Evolutionary conservation across 2,888 invertebrate genomes (phyloP).

Genomic region (Spodoptera exigua): DNA sequence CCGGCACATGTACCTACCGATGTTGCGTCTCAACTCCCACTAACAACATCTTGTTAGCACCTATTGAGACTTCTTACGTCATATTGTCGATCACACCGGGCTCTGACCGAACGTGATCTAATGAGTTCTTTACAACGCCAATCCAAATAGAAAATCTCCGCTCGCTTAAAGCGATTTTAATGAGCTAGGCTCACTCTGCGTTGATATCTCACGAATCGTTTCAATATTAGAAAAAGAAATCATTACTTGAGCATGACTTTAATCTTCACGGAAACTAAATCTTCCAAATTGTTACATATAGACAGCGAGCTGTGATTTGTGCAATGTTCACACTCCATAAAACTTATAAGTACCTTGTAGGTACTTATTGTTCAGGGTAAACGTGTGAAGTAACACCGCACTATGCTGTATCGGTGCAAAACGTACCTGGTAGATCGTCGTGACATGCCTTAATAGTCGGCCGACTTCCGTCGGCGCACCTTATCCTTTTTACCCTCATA

Average conservation of each 20-base stretch:
- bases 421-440: constrained; percentile 58
- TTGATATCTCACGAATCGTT: constrained; percentile 70
- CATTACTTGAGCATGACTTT: constrained; percentile 71
- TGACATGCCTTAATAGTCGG: constrained; percentile 67
- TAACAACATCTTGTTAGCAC: constrained; percentile 81
- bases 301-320: constrained; percentile 33
- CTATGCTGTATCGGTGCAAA: constrained; percentile 46
- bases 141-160: constrained; percentile 67
- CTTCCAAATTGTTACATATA: constrained; percentile 50
- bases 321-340: constrained; percentile 2
- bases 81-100: constrained; percentile 69
- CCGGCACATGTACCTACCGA: constrained; percentile 61
- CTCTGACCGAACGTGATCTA: constrained; percentile 73
- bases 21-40: constrained; percentile 61
- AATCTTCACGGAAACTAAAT: constrained; percentile 56
- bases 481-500: constrained; percentile 67
- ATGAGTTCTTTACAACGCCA: constrained; percentile 76
- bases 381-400: constrained; percentile 54
- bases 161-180: constrained; percentile 72
- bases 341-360: constrained; percentile 10
- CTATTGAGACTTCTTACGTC: constrained; percentile 78
- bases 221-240: constrained; percentile 76
- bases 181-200: constrained; percentile 67
- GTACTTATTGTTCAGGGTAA: constrained; percentile 29
- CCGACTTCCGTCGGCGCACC: constrained; percentile 70